These are phyloP conservation scores for Radopholus similis DNA, from an alignment of 1,140 invertebrate species.

Conservation along the genomic window DNA sequence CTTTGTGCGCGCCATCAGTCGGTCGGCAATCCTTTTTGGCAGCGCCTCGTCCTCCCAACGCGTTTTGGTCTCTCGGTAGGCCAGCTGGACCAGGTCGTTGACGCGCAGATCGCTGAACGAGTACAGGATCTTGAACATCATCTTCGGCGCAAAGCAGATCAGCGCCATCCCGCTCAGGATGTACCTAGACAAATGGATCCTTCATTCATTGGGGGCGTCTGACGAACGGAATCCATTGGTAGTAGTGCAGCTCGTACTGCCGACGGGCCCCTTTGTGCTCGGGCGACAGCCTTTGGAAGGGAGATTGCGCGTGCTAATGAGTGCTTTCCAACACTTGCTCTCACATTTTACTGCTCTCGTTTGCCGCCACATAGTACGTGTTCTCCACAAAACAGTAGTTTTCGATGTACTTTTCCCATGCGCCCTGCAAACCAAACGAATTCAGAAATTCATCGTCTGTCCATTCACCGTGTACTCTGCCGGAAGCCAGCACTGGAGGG, in stretches of 20 bases:
- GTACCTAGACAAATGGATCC: no score
- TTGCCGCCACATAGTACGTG: slow-evolving; percentile 37
- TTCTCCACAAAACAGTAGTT: slow-evolving; percentile 52
- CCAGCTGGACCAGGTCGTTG: slow-evolving; percentile 43
- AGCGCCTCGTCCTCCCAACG: slow-evolving; percentile 21
- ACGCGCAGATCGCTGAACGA: slow-evolving; percentile 43
- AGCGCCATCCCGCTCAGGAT: slow-evolving; percentile 34
- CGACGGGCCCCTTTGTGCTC: slow-evolving; percentile 19
- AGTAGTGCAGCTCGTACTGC: slow-evolving; percentile 39
- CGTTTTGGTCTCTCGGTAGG: slow-evolving; percentile 38
- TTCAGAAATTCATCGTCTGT: neutral
- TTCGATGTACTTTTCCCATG: slow-evolving; percentile 48
- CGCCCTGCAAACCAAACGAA: slow-evolving; percentile 26
- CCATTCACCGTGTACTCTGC: slow-evolving; percentile 39
- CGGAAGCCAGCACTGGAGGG: slow-evolving; percentile 45
- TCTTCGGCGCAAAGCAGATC: slow-evolving; percentile 42
- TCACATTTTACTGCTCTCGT: slow-evolving; percentile 13
- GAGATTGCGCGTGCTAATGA: neutral
- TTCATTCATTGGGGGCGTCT: no score
- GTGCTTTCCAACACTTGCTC: neutral
- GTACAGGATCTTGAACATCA: slow-evolving; percentile 46
- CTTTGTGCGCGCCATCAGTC: slow-evolving; percentile 25
- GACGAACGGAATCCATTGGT: slow-evolving; percentile 50
- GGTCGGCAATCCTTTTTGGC: slow-evolving; percentile 33
- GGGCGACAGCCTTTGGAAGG: slow-evolving; percentile 8